Evolutionary conservation across 2,888 invertebrate genomes (phyloP).

Genomic region (Chrysotoxum bicinctum): DNA sequence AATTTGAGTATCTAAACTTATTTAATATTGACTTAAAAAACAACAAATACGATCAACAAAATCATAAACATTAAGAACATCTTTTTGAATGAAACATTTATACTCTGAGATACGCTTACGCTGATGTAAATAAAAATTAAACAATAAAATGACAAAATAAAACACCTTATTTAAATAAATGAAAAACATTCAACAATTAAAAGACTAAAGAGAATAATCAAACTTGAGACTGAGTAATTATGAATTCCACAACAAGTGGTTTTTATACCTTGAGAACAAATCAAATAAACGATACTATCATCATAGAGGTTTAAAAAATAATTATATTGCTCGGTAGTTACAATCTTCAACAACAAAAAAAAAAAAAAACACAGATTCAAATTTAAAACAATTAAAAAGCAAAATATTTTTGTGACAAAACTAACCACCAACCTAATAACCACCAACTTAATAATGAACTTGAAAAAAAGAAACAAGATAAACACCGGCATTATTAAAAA

Average conservation of each 20-base stretch:
- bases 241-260: background rate
- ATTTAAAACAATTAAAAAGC: slow-evolving; percentile 50
- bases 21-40: too few relatives aligned
- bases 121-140: background rate
- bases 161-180: background rate
- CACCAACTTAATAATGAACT: slow-evolving; percentile 24
- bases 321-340: slow-evolving; percentile 28
- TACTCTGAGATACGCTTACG: too few relatives aligned
- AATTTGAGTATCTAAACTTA: too few relatives aligned
- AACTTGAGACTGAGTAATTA: background rate
- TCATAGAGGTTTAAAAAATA: slow-evolving; percentile 20
- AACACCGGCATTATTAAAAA: background rate
- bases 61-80: too few relatives aligned
- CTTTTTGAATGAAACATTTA: too few relatives aligned
- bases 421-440: slow-evolving; percentile 8
- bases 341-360: slow-evolving; percentile 7
- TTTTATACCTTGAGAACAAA: slow-evolving; percentile 52
- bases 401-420: slow-evolving; percentile 24
- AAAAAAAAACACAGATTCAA: slow-evolving; percentile 17
- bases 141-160: background rate
- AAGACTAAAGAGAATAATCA: background rate
- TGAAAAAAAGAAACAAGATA: slow-evolving; percentile 15
- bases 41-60: too few relatives aligned
- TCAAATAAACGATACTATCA: slow-evolving; percentile 36
- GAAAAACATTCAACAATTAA: background rate